A percentile compares a stretch with the other conserved stretches of the same genome.
These are phyloP conservation scores for Formicarius rufipectus DNA, from an alignment of 2,113 vertebrate genomes.

Conservation along the genomic window DNA sequence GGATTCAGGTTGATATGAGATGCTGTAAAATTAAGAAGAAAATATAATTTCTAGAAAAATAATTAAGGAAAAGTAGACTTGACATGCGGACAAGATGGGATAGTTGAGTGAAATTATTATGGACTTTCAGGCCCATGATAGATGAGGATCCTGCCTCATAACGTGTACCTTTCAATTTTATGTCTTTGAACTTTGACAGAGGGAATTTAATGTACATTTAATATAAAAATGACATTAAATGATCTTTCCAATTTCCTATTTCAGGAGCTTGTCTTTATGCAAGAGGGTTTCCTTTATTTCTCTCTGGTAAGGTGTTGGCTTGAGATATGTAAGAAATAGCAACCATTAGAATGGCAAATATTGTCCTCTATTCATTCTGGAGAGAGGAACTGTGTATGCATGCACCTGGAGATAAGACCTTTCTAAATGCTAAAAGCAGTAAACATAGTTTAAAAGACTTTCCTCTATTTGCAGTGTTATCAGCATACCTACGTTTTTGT, in stretches of 20 bases:
- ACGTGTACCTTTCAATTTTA: accelerated
- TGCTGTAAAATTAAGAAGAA: not conserved
- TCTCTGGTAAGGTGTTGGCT: not conserved
- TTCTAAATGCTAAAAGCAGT: not conserved
- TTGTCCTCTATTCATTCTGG: not conserved
- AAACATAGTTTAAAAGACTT: not conserved
- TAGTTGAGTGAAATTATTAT: not conserved
- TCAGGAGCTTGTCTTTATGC: not conserved
- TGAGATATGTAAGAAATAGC: not conserved
- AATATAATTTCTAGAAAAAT: not conserved
- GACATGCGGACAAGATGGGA: not conserved
- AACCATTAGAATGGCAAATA: not conserved
- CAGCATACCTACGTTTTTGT: not conserved
- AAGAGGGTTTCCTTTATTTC: not conserved
- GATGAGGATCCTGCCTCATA: not conserved
- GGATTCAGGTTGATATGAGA: not conserved
- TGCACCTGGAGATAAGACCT: not conserved
- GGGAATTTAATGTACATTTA: not conserved
- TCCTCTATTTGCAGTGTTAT: not conserved
- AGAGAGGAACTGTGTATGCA: not conserved
- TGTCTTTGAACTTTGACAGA: not conserved
- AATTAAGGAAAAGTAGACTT: not conserved
- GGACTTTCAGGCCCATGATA: not conserved
- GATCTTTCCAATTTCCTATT: not conserved
- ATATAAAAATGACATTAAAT: not conserved